Percentiles rank a stretch among this genome's conserved stretches.
phyloP scores from a whole-genome alignment of 1,140 invertebrate genomes.

The Ridgeia piscesae region DNA sequence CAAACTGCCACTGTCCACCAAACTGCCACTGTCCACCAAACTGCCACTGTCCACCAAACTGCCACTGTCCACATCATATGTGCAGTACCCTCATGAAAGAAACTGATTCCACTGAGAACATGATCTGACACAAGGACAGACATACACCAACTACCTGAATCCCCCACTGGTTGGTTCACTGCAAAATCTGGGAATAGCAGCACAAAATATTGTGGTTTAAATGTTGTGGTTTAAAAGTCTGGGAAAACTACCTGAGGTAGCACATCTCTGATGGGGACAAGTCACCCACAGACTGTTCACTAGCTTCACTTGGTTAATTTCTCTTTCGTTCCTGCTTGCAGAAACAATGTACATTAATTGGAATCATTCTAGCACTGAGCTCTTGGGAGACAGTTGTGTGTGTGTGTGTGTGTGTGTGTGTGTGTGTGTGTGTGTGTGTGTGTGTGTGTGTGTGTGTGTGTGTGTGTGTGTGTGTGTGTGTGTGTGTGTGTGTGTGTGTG shows the following conservation, averaged over 20 bases:
- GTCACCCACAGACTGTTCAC: neutral
- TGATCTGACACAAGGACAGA: neutral
- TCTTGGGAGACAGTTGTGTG: neutral
- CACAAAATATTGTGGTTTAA: neutral
- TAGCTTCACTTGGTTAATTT: neutral
- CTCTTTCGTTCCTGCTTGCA: neutral
- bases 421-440: too few relatives aligned
- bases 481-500: too few relatives aligned
- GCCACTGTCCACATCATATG: neutral
- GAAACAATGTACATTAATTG: neutral
- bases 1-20: too few relatives aligned
- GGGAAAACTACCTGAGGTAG: neutral
- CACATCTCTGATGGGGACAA: neutral
- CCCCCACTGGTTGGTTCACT: neutral
- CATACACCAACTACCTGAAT: neutral
- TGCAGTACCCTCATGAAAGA: neutral
- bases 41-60: neutral
- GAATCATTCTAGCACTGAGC: neutral
- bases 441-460: too few relatives aligned
- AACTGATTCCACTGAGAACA: neutral
- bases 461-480: too few relatives aligned
- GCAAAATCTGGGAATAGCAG: neutral
- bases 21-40: too few relatives aligned
- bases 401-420: too few relatives aligned
- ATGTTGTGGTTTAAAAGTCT: neutral